Percentiles rank a stretch among this genome's conserved stretches.
Evolutionary conservation across 1,140 invertebrate species (phyloP).

Genomic region (Drosophila sp.): DNA sequence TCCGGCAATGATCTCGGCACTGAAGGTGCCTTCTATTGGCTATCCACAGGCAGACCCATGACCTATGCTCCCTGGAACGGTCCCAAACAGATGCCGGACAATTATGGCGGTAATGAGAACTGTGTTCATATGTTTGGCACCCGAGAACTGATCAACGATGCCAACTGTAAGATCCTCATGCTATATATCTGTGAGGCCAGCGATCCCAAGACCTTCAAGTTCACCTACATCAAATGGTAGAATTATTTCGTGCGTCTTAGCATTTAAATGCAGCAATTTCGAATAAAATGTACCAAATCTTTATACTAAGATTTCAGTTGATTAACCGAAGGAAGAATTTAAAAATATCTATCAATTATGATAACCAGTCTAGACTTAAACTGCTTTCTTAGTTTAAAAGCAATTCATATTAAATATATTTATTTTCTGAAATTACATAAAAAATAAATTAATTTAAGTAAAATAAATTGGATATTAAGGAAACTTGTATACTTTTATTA

Average conservation of each 20-base stretch:
- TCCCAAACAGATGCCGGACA: conserved; percentile 72
- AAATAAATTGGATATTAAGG: too few relatives aligned
- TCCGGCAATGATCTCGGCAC: conserved; percentile 72
- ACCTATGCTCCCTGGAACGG: conserved; percentile 68
- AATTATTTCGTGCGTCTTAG: neutral
- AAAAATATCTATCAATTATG: too few relatives aligned
- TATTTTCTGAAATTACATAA: too few relatives aligned
- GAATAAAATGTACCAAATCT: too few relatives aligned
- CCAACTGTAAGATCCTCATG: conserved; percentile 75
- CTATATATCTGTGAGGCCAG: conserved; percentile 68
- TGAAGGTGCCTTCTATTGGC: conserved; percentile 71
- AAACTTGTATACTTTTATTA: too few relatives aligned
- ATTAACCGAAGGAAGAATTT: neutral
- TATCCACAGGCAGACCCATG: conserved; percentile 65
- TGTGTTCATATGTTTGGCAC: conserved; percentile 74
- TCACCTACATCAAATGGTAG: conserved; percentile 73
- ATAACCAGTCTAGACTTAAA: too few relatives aligned
- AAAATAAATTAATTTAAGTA: too few relatives aligned
- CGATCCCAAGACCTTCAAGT: conserved; percentile 73
- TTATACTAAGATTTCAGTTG: too few relatives aligned
- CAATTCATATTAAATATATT: too few relatives aligned
- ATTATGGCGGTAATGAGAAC: conserved; percentile 74
- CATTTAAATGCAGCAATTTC: too few relatives aligned
- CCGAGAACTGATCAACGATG: conserved; percentile 69
- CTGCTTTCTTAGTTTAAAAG: too few relatives aligned